Evolutionary conservation across 2,888 invertebrate species (phyloP).

Genomic region (Omphaloscelis lunosa): DNA sequence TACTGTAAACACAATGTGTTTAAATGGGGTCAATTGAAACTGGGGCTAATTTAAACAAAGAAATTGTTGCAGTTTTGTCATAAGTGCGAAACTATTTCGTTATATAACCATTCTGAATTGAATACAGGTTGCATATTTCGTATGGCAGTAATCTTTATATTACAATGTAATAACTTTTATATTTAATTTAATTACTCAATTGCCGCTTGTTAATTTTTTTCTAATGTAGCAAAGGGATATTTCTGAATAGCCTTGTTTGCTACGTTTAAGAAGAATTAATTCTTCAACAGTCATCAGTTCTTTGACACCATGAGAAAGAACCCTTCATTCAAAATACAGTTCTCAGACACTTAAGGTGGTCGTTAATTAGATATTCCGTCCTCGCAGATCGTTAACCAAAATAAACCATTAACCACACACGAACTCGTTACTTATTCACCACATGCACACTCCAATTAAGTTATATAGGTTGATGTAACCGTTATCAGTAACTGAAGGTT

Average conservation of each 20-base stretch:
- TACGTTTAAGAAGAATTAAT: background rate
- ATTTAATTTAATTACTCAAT: slow-evolving; percentile 18
- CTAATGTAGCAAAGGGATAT: background rate
- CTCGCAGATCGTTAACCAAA: slow-evolving; percentile 32
- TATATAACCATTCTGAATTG: slow-evolving; percentile 48
- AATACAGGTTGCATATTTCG: slow-evolving; percentile 26
- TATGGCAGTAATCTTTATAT: background rate
- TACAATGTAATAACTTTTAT: background rate
- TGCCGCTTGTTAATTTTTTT: background rate
- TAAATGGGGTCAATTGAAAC: slow-evolving; percentile 51
- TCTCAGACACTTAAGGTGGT: slow-evolving; percentile 2
- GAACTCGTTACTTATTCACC: slow-evolving; percentile 11
- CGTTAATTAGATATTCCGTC: slow-evolving; percentile 37
- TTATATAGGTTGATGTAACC: slow-evolving; percentile 56
- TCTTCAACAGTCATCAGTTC: background rate
- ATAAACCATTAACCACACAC: slow-evolving; percentile 33
- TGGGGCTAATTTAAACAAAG: slow-evolving; percentile 45
- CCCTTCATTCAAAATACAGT: background rate
- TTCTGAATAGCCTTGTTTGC: background rate
- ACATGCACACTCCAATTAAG: slow-evolving; percentile 45
- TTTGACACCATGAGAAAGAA: background rate
- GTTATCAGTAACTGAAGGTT: slow-evolving; percentile 54
- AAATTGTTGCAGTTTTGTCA: slow-evolving; percentile 47
- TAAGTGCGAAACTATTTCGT: slow-evolving; percentile 47
- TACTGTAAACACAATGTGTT: slow-evolving; percentile 37